Percentiles rank a stretch among this genome's conserved stretches.
phyloP scores from a whole-genome alignment of 2,113 vertebrate genomes.

The Tichodroma muraria region DNA sequence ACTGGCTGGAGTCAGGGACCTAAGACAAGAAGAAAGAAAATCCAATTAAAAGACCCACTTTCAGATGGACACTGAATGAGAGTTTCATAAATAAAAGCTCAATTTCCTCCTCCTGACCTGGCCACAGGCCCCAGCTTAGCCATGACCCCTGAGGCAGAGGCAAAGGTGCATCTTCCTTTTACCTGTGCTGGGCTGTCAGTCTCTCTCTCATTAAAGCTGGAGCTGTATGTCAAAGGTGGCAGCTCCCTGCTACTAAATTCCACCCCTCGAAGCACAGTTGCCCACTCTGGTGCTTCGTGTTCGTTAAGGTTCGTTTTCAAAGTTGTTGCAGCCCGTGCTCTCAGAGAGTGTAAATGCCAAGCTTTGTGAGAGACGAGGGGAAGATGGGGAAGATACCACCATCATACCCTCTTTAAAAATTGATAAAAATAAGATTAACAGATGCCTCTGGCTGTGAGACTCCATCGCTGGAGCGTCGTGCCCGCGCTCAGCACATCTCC shows the following conservation, averaged over 20 bases:
- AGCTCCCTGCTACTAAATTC: constrained; percentile 5
- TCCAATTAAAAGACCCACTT: background rate
- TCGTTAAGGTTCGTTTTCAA: background rate
- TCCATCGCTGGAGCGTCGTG: background rate
- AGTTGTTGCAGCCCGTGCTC: background rate
- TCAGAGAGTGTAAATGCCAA: background rate
- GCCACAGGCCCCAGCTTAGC: background rate
- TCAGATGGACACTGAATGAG: background rate
- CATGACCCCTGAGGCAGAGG: background rate
- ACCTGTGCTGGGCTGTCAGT: background rate
- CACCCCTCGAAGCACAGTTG: background rate
- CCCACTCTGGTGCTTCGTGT: background rate
- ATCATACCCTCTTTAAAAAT: background rate
- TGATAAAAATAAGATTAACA: constrained; percentile 35
- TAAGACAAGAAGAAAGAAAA: background rate
- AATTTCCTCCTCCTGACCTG: background rate
- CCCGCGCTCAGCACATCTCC: constrained; percentile 7
- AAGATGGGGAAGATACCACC: background rate
- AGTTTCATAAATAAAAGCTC: background rate
- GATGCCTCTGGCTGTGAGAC: constrained; percentile 30
- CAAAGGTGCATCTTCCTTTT: background rate
- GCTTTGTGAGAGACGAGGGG: background rate
- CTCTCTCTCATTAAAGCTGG: background rate
- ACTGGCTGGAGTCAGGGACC: background rate
- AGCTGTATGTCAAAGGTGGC: constrained; percentile 11